Evolutionary conservation across 1,140 invertebrate genomes (phyloP), one percentile per base, ranked within the genome.

Genomic region (Micrasema minimum): DNA sequence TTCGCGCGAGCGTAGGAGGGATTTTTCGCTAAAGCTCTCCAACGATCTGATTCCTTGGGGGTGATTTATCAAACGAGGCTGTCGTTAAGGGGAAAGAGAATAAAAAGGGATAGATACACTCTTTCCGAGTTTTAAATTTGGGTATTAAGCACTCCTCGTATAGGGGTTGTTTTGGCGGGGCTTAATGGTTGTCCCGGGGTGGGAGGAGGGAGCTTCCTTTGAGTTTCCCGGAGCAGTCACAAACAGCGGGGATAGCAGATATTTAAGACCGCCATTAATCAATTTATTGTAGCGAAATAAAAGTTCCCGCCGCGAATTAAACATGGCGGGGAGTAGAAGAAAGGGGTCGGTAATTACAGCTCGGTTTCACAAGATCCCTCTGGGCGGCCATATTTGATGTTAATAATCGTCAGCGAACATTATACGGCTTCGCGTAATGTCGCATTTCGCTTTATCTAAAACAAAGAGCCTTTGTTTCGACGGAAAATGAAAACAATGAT

Each of bases 261-360:
- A 71, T 74, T 74, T 74, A 74, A 74, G 72, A 74, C 72, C 72
- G 65, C 72, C 72, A 74, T 74, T 71, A 74, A 74, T 74, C 71
- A 74, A 71, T 74, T 67, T 64, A 48, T 35, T 65, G 70, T 72
- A 57, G 62, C 69, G 48, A 61, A 72, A 67, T 72, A 51, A 53
- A 65, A 69, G 45, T 23, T 51, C 20, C 18, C 22, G n/a, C 50
- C 22, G 22, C 12, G 18, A 22, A 22, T 31, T 14, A 64, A 45
- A 61, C n/a, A 22, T 35, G 55, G n/a, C 16, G 50, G 35, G 50
- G 23, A 37, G 45, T 9, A 38, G 23, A 68, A 72, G 48, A 55
- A 46, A 35, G 11, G 50, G 66, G 50, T 37, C 12, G 41, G 48
- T 65, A 64, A 69, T 73, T 68, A 69, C 35, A 50, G 37, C 62